Evolutionary conservation across 2,888 invertebrate species (phyloP).

Genomic region (Phorcus lineatus): DNA sequence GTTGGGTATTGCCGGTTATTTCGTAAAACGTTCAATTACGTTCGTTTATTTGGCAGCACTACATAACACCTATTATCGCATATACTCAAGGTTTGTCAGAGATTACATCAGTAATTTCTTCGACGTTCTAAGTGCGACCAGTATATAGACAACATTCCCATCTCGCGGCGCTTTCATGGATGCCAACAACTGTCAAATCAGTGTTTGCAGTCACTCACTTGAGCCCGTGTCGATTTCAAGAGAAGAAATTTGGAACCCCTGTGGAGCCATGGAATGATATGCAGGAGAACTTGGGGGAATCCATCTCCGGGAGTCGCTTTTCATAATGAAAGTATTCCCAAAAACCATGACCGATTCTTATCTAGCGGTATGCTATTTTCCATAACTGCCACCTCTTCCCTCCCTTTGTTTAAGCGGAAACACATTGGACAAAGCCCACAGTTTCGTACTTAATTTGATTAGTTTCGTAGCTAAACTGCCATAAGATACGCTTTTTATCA

Average conservation of each 20-base stretch:
- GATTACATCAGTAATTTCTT: not conserved
- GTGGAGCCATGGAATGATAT: not conserved
- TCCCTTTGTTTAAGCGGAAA: constrained; percentile 1
- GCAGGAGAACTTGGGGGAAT: not conserved
- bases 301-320: not conserved
- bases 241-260: not conserved
- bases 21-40: no score
- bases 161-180: not conserved
- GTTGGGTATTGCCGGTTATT: no score
- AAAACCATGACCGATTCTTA: constrained; percentile 27
- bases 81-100: not conserved
- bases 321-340: constrained; percentile 18
- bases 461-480: not conserved
- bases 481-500: constrained; percentile 1
- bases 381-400: not conserved
- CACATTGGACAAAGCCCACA: not conserved
- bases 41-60: not conserved
- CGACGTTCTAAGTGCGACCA: constrained; percentile 15
- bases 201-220: not conserved
- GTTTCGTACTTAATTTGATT: constrained; percentile 13
- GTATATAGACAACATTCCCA: not conserved
- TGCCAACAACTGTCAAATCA: not conserved
- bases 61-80: not conserved
- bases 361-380: constrained; percentile 18
- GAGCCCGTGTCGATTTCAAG: not conserved